These are phyloP conservation scores for Callospermophilus lateralis DNA, from an alignment of 2,113 vertebrate species.

Conservation along the genomic window DNA sequence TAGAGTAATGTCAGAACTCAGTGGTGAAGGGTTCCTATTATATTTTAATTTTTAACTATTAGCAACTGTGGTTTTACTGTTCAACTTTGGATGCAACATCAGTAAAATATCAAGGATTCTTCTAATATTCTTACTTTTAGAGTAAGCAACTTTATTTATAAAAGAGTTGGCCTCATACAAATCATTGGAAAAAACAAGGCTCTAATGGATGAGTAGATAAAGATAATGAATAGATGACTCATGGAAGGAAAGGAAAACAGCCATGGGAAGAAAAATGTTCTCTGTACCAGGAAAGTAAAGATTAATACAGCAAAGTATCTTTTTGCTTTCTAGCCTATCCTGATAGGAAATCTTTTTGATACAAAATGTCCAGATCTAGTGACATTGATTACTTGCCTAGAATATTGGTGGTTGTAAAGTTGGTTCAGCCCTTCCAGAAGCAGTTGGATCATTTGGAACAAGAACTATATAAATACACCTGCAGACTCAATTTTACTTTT, in stretches of 20 bases:
- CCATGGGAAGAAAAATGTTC: background rate
- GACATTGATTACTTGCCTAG: background rate
- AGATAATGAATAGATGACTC: slow-evolving; percentile 56
- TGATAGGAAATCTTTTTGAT: slow-evolving; percentile 33
- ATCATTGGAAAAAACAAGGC: background rate
- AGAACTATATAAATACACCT: background rate
- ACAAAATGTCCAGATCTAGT: background rate
- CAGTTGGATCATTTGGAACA: background rate
- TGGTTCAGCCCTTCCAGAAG: background rate
- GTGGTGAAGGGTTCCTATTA: background rate
- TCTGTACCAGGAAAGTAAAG: slow-evolving; percentile 1
- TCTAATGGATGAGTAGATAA: slow-evolving; percentile 40
- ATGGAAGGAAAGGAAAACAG: slow-evolving; percentile 28
- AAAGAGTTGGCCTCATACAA: background rate
- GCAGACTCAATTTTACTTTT: background rate
- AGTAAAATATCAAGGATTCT: slow-evolving; percentile 56
- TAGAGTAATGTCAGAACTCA: slow-evolving; percentile 47
- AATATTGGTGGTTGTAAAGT: background rate
- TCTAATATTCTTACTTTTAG: slow-evolving; percentile 32
- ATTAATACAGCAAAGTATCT: background rate
- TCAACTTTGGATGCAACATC: slow-evolving; percentile 18
- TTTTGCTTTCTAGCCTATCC: background rate
- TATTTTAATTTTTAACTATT: slow-evolving; percentile 66
- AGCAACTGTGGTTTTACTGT: background rate
- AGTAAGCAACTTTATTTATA: slow-evolving; percentile 44